Evolutionary conservation across 2,888 invertebrate genomes (phyloP).

Genomic region (Oeneis ivallda): DNA sequence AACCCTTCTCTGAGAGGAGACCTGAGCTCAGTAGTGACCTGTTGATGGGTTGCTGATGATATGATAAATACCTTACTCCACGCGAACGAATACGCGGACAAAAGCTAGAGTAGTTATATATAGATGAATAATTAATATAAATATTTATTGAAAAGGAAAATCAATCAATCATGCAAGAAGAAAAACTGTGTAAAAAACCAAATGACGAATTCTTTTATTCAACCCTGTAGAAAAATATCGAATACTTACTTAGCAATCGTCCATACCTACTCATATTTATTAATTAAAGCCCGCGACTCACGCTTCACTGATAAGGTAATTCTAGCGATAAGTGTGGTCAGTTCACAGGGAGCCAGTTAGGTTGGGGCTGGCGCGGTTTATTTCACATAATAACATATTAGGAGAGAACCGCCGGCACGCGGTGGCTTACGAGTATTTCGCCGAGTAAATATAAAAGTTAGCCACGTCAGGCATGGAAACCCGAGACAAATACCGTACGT

Average conservation of each 20-base stretch:
- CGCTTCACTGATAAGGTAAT: constrained; percentile 67
- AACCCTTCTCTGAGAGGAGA: no score
- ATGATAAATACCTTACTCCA: no score
- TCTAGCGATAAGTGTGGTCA: constrained; percentile 49
- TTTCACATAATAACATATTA: constrained; percentile 78
- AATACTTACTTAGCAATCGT: constrained; percentile 57
- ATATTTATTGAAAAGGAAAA: no score
- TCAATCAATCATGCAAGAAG: no score
- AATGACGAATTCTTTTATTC: background rate
- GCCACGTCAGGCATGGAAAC: constrained; percentile 38
- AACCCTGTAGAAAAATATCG: constrained; percentile 51
- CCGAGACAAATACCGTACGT: background rate
- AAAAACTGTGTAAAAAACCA: no score
- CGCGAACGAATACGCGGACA: no score
- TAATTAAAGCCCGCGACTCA: constrained; percentile 69
- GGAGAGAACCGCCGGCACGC: constrained; percentile 56
- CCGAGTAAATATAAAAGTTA: constrained; percentile 73
- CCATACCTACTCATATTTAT: constrained; percentile 44
- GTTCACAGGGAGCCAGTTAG: constrained; percentile 45
- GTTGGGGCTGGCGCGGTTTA: constrained; percentile 62
- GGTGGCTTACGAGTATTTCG: constrained; percentile 57
- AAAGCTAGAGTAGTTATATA: no score
- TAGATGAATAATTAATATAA: no score
- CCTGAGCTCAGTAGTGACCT: no score
- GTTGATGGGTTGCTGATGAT: no score